These are phyloP conservation scores for Myocastor coypus DNA, from an alignment of 2,113 vertebrate genomes.

Conservation along the genomic window DNA sequence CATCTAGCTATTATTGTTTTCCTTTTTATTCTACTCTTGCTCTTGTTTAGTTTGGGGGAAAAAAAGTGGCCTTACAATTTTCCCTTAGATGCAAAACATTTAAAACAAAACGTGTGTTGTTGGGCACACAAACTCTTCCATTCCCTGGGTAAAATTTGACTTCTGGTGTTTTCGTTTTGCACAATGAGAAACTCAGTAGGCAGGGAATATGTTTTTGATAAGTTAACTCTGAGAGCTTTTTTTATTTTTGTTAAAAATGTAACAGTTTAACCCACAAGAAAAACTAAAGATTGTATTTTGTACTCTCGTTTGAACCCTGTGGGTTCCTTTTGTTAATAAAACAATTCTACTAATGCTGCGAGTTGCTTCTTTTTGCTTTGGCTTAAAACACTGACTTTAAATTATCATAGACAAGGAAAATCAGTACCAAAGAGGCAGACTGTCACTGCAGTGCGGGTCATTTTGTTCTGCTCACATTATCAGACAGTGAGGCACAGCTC, in stretches of 20 bases:
- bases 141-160: conserved; percentile 78
- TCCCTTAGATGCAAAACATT: conserved; percentile 80
- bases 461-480: not conserved
- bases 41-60: conserved; percentile 64
- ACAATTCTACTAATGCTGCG: conserved; percentile 4
- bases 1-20: conserved; percentile 59
- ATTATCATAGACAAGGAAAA: not conserved
- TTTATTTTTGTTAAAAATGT: conserved; percentile 77
- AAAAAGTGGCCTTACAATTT: conserved; percentile 87
- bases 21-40: conserved; percentile 50
- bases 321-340: conserved; percentile 91
- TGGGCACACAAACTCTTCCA: conserved; percentile 65
- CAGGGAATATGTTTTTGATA: conserved; percentile 84
- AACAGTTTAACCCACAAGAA: conserved; percentile 82
- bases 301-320: conserved; percentile 88
- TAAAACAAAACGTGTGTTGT: conserved; percentile 70
- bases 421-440: not conserved
- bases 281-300: conserved; percentile 88
- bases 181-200: conserved; percentile 84
- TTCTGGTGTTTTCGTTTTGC: conserved; percentile 82
- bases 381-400: not conserved
- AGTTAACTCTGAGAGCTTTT: conserved; percentile 83
- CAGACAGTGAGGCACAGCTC: too few species aligned
- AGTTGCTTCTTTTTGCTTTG: not conserved
- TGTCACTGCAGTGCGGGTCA: not conserved